Evolutionary conservation across 2,113 vertebrate genomes (phyloP).

Genomic region (Nanorana parkeri): DNA sequence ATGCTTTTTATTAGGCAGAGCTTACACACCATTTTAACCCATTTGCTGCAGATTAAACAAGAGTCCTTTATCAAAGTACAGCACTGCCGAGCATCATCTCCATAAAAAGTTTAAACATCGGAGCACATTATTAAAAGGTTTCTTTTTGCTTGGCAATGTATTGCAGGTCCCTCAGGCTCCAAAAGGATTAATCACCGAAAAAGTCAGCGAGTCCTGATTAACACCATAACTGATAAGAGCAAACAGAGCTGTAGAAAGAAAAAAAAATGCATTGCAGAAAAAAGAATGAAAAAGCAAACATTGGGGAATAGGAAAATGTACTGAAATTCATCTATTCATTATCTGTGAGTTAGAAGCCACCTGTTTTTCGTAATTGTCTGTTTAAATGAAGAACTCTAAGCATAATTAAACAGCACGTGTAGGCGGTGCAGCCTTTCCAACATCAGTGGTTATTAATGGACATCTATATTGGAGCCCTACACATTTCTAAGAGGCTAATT

Average conservation of each 20-base stretch:
- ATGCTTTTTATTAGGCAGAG: too few species aligned
- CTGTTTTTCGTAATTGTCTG: slow-evolving; percentile 72
- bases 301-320: slow-evolving; percentile 63
- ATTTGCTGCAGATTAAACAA: background rate
- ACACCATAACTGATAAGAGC: slow-evolving; percentile 55
- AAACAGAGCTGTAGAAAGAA: slow-evolving; percentile 42
- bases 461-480: slow-evolving; percentile 77
- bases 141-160: slow-evolving; percentile 43
- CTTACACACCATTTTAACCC: background rate
- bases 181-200: slow-evolving; percentile 54
- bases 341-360: slow-evolving; percentile 73
- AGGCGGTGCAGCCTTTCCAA: slow-evolving; percentile 72
- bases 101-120: slow-evolving; percentile 43
- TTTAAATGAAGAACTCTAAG: slow-evolving; percentile 69
- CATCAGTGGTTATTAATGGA: slow-evolving; percentile 80
- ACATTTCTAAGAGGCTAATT: slow-evolving; percentile 81
- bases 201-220: slow-evolving; percentile 54
- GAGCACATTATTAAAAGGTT: slow-evolving; percentile 51
- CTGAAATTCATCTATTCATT: slow-evolving; percentile 65
- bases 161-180: slow-evolving; percentile 41
- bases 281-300: slow-evolving; percentile 38
- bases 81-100: background rate
- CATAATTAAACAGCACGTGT: slow-evolving; percentile 79
- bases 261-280: slow-evolving; percentile 43
- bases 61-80: slow-evolving; percentile 17